These are phyloP conservation scores for Leptopilina clavipes DNA, from an alignment of 1,140 invertebrate species.

Conservation along the genomic window DNA sequence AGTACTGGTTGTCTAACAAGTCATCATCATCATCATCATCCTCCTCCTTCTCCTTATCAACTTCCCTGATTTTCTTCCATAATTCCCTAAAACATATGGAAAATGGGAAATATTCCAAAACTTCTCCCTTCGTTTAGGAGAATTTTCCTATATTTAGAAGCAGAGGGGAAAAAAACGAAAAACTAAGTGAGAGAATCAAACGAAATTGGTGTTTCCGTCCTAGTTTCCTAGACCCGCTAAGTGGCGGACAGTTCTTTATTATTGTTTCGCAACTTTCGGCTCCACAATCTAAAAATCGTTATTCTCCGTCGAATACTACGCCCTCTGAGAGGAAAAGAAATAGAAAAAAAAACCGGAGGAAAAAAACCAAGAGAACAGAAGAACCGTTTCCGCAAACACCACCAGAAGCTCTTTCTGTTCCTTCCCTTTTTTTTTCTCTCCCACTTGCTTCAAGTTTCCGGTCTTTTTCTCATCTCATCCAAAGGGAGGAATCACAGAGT, in stretches of 20 bases:
- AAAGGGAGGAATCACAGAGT: slow-evolving; percentile 44
- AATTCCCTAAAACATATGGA: too few relatives aligned
- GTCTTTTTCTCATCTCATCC: not conserved
- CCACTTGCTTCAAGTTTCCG: slow-evolving; percentile 11
- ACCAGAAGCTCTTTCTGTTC: slow-evolving; percentile 21
- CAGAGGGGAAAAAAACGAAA: too few relatives aligned
- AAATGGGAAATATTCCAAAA: too few relatives aligned
- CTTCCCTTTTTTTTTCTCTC: not conserved
- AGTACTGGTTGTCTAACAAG: slow-evolving; percentile 38
- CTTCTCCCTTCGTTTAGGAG: too few relatives aligned
- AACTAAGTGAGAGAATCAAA: not conserved
- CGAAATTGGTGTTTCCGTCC: slow-evolving; percentile 22
- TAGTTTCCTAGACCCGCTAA: not conserved
- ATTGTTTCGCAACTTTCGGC: slow-evolving; percentile 4
- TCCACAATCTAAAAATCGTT: slow-evolving; percentile 15
- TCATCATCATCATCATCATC: too few relatives aligned
- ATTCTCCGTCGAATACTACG: slow-evolving; percentile 13
- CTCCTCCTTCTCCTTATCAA: too few relatives aligned
- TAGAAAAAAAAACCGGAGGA: too few relatives aligned
- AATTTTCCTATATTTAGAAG: too few relatives aligned
- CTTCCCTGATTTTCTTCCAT: too few relatives aligned
- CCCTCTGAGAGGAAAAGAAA: not conserved
- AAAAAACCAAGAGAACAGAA: not conserved
- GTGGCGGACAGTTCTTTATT: not conserved
- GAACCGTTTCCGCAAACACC: slow-evolving; percentile 9